These are phyloP conservation scores for Tridacna gigas DNA, from an alignment of 2,888 invertebrate species.

Conservation along the genomic window DNA sequence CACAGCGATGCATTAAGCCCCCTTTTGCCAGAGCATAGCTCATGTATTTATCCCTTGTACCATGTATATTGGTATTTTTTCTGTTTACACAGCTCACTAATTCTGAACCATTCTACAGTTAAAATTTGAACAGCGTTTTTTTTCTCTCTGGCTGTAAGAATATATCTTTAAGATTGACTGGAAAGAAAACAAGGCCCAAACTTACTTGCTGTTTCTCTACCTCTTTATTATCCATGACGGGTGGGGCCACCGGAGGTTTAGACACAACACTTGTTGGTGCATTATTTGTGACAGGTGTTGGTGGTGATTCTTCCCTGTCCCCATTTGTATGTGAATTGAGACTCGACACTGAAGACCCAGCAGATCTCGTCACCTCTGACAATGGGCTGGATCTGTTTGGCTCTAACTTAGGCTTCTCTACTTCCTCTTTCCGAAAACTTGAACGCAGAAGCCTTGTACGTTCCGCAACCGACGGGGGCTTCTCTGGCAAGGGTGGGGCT, in stretches of 20 bases:
- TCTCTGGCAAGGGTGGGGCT: constrained; percentile 79
- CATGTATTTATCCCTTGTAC: no score
- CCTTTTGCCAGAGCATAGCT: no score
- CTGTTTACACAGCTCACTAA: no score
- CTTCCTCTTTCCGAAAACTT: constrained; percentile 79
- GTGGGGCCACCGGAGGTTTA: constrained; percentile 24
- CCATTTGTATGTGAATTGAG: constrained; percentile 65
- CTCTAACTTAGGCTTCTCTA: constrained; percentile 69
- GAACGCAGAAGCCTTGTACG: constrained; percentile 76
- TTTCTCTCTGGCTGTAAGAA: no score
- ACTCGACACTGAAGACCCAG: constrained; percentile 63
- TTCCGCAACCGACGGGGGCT: constrained; percentile 80
- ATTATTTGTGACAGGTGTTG: constrained; percentile 42
- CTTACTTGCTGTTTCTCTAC: constrained; percentile 52
- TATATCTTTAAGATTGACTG: no score
- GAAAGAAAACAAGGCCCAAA: neutral
- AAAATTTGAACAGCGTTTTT: no score
- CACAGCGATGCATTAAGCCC: no score
- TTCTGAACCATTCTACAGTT: no score
- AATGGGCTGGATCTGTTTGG: constrained; percentile 64
- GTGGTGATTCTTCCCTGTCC: constrained; percentile 69
- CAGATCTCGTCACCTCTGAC: constrained; percentile 64
- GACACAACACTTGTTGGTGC: constrained; percentile 14
- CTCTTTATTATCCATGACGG: constrained; percentile 53
- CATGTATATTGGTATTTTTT: no score